Conservation (phyloP, 2,113 vertebrate species). For the Stegastes partitus region DNA sequence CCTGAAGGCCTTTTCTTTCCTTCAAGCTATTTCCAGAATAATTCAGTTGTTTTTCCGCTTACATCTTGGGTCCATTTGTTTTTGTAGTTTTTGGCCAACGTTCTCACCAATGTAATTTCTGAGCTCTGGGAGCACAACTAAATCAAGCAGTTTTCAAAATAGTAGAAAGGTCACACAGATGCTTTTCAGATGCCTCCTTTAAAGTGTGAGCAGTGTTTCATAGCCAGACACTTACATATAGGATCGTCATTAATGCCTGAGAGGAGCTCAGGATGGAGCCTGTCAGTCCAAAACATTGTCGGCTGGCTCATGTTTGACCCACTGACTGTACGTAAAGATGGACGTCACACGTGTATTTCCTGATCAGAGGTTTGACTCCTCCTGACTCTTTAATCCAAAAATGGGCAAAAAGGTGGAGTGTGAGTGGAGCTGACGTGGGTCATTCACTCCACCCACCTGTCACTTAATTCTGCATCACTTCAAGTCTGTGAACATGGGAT, state of each 20-base stretch:
- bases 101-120: not conserved
- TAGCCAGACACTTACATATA: no score
- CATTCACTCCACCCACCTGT: no score
- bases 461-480: no score
- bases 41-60: no score
- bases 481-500: no score
- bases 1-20: not conserved
- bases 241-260: no score
- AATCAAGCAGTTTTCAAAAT: not conserved
- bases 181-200: not conserved
- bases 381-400: no score
- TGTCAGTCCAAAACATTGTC: not conserved
- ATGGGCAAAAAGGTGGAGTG: no score
- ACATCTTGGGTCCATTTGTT: constrained; percentile 4
- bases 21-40: accelerated
- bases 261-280: not conserved
- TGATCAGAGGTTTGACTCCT: no score
- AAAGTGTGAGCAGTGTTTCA: not conserved
- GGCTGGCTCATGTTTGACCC: not conserved
- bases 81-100: not conserved
- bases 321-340: no score
- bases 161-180: not conserved
- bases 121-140: constrained; percentile 3
- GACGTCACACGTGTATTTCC: no score
- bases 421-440: no score